Percentiles rank a stretch among this genome's conserved stretches.
Evolutionary conservation across 1,140 invertebrate genomes (phyloP).

Genomic region (Theocolax elegans): DNA sequence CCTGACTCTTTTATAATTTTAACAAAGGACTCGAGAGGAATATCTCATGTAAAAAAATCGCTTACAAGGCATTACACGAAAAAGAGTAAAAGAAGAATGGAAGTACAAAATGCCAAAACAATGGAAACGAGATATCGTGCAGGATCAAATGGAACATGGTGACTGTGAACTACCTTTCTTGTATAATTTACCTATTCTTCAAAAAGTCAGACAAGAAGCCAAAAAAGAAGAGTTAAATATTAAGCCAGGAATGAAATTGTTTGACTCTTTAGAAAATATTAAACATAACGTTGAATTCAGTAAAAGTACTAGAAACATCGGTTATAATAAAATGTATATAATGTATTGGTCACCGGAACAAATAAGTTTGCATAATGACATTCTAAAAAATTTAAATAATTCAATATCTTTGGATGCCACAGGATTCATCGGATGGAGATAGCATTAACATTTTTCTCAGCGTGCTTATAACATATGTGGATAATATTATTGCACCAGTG

Average conservation of each 20-base stretch:
- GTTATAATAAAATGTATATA: neutral
- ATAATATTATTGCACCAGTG: neutral
- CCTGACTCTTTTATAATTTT: too few species aligned
- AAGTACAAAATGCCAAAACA: neutral
- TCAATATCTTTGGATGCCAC: neutral
- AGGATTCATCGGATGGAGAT: neutral
- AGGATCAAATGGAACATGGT: neutral
- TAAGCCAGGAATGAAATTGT: neutral
- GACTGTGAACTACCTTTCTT: neutral
- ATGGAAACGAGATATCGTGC: neutral
- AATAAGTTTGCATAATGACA: neutral
- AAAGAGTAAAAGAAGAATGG: too few species aligned
- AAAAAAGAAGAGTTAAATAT: neutral
- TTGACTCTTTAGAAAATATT: neutral
- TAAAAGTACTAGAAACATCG: neutral
- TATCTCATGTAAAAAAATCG: too few species aligned
- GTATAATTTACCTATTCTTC: neutral
- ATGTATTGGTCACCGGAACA: conserved; percentile 1
- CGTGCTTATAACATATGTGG: neutral
- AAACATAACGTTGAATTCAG: neutral
- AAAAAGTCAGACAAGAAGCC: neutral
- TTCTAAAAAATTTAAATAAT: neutral
- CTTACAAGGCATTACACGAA: too few species aligned
- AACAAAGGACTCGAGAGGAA: too few species aligned
- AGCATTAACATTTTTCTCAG: neutral